Percentiles rank a stretch among this genome's conserved stretches.
phyloP scores from a whole-genome alignment of 35 echinoderm and acorn worm species.

The Patiria miniata region DNA sequence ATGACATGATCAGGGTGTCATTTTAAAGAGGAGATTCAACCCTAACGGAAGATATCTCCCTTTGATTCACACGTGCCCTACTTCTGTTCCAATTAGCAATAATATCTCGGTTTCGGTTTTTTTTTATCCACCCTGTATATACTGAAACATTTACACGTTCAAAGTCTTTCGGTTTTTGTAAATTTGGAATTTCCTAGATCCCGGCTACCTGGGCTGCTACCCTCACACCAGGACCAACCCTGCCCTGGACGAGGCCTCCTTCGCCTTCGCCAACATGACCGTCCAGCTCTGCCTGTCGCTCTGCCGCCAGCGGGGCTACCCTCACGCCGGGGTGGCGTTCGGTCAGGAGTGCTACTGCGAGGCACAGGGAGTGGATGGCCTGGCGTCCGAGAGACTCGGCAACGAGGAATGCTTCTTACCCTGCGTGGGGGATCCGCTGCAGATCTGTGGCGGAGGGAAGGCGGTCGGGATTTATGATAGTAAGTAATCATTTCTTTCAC shows the following conservation, averaged over 20 bases:
- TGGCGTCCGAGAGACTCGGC: neutral
- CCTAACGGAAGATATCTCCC: no score
- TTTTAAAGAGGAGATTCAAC: no score
- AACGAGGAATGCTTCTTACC: conserved; percentile 16
- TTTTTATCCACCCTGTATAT: no score
- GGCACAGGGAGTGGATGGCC: neutral
- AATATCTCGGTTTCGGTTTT: no score
- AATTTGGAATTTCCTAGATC: neutral
- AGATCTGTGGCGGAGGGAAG: neutral
- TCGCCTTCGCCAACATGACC: conserved; percentile 9
- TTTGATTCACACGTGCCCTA: no score
- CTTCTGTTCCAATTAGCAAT: no score
- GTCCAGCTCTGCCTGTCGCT: neutral
- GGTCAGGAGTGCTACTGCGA: conserved; percentile 22
- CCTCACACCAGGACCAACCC: neutral
- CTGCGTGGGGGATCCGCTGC: neutral
- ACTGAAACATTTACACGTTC: no score
- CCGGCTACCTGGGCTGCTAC: neutral
- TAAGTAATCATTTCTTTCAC: neutral
- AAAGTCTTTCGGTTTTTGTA: no score
- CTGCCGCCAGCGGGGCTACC: neutral
- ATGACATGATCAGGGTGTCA: no score
- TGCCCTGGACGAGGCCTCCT: neutral
- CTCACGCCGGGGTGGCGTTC: conserved; percentile 4
- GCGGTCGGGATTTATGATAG: neutral